Conservation (phyloP, 2,888 invertebrate species). For the Hemithea aestivaria region DNA sequence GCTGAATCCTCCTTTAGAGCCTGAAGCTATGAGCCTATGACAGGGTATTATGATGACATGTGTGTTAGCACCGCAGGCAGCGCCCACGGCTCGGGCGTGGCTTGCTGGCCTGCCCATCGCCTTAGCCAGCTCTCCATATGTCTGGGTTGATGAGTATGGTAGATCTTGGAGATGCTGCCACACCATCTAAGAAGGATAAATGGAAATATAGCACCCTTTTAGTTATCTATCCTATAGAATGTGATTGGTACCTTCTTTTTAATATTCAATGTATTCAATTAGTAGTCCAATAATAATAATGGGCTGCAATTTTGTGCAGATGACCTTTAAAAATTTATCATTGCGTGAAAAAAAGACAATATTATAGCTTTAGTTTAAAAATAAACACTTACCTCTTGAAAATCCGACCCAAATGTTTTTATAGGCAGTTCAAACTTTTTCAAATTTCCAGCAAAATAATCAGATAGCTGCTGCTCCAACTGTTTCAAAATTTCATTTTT, state of each 20-base stretch:
- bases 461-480: constrained; percentile 44
- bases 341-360: too few species aligned
- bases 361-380: too few species aligned
- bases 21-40: constrained; percentile 57
- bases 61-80: constrained; percentile 64
- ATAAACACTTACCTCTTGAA: constrained; percentile 56
- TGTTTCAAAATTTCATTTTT: constrained; percentile 43
- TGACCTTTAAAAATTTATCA: too few species aligned
- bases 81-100: constrained; percentile 61
- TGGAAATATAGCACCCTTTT: too few species aligned
- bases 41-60: constrained; percentile 63
- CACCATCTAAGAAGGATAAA: constrained; percentile 44
- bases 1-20: constrained; percentile 70
- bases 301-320: too few species aligned
- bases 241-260: too few species aligned
- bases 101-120: constrained; percentile 50
- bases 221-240: too few species aligned
- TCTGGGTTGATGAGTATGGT: constrained; percentile 58
- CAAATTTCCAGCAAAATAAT: constrained; percentile 53
- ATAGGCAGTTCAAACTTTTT: constrained; percentile 55
- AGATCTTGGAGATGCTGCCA: constrained; percentile 58
- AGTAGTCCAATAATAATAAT: too few species aligned
- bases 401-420: constrained; percentile 60
- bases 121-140: constrained; percentile 61
- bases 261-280: too few species aligned